Evolutionary conservation across 2,113 vertebrate species (phyloP).

Genomic region (Neofelis nebulosa): DNA sequence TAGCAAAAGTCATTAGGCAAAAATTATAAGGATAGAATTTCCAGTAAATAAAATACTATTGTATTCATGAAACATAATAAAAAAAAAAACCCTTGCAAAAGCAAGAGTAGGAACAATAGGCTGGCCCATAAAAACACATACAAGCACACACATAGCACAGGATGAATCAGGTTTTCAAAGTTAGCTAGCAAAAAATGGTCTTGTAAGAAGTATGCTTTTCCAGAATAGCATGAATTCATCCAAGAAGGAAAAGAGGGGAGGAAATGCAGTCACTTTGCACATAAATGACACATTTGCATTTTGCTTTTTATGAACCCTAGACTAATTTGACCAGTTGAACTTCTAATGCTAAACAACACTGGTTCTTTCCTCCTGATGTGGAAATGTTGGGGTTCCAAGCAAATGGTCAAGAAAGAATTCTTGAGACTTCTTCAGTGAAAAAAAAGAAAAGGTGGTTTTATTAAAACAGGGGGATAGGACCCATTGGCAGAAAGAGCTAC

Average conservation of each 20-base stretch:
- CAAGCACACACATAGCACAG: background rate
- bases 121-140: background rate
- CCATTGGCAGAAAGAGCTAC: too few relatives aligned
- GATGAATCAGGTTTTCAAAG: background rate
- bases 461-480: too few relatives aligned
- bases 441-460: too few relatives aligned
- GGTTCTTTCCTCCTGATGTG: background rate
- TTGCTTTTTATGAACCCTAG: background rate
- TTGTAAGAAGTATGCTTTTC: background rate
- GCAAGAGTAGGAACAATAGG: background rate
- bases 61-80: background rate
- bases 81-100: background rate
- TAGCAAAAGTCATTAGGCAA: slow-evolving; percentile 2
- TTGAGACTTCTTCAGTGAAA: too few relatives aligned
- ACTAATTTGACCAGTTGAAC: background rate
- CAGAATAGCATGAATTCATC: background rate
- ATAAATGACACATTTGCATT: background rate
- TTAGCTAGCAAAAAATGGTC: background rate
- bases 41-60: background rate
- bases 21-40: background rate
- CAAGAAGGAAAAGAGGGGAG: background rate
- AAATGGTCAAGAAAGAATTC: too few relatives aligned
- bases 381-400: too few relatives aligned
- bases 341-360: background rate
- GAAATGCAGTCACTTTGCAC: background rate